These are phyloP conservation scores for Eospalax fontanierii DNA, from an alignment of 2,797 vertebrate genomes.

Conservation along the genomic window DNA sequence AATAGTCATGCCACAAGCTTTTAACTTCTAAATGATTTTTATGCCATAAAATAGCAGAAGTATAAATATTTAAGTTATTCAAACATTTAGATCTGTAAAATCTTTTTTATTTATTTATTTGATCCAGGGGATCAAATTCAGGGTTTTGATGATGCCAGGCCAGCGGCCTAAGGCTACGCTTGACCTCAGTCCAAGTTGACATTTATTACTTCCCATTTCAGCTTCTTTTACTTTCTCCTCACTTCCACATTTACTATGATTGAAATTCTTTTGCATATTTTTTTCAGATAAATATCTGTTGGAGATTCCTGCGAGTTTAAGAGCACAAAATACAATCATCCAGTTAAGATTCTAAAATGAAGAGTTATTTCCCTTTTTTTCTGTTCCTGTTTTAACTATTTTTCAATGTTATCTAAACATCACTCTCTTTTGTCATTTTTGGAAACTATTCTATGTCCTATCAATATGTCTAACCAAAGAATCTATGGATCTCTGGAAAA, in stretches of 20 bases:
- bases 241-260: background rate
- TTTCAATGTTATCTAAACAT: background rate
- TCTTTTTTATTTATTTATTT: background rate
- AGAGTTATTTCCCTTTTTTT: background rate
- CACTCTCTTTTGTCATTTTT: background rate
- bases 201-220: background rate
- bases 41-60: background rate
- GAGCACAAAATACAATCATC: background rate
- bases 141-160: background rate
- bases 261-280: background rate
- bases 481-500: background rate
- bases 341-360: background rate
- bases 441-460: conserved; percentile 25
- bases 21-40: background rate
- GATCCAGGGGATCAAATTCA: background rate
- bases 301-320: background rate
- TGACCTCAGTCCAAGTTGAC: background rate
- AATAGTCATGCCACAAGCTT: background rate
- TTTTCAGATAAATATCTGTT: background rate
- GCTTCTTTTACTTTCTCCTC: background rate
- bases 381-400: background rate
- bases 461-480: conserved; percentile 9
- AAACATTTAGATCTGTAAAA: background rate
- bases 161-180: background rate
- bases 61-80: background rate